Conservation (phyloP, 2,797 vertebrate genomes). For the Tolypeutes matacus region DNA sequence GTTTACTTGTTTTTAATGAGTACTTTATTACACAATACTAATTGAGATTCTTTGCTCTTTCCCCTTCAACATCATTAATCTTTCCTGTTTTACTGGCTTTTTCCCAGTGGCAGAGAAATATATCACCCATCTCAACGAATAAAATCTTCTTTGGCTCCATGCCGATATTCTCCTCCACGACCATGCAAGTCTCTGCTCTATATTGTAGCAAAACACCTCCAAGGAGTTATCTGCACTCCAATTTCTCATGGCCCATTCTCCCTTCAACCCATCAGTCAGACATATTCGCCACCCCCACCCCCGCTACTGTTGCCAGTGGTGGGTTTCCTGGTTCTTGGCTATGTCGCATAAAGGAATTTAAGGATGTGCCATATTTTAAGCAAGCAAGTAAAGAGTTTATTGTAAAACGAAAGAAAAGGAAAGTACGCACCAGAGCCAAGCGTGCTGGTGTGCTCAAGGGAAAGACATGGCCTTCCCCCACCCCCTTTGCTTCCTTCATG, state of each 20-base stretch:
- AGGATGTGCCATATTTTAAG: no score
- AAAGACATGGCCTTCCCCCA: no score
- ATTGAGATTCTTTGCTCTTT: neutral
- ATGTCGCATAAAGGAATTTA: no score
- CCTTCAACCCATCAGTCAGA: neutral
- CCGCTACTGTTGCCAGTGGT: no score
- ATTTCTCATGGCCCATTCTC: neutral
- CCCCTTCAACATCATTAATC: neutral
- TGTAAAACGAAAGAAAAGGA: no score
- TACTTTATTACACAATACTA: neutral
- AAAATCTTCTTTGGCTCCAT: neutral
- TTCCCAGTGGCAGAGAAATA: neutral
- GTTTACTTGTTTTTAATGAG: neutral
- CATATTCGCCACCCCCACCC: no score
- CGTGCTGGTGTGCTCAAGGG: no score
- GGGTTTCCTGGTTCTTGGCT: no score
- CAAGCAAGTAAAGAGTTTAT: no score
- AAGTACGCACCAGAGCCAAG: no score
- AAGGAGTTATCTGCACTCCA: neutral
- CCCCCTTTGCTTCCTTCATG: no score
- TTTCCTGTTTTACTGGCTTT: neutral
- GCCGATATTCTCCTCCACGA: neutral
- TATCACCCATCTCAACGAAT: neutral
- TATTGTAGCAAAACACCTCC: neutral
- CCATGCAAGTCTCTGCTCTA: neutral